Percentiles rank a stretch among this genome's conserved stretches.
phyloP scores from a whole-genome alignment of 2,113 vertebrate genomes.

The Aphyosemion australe region DNA sequence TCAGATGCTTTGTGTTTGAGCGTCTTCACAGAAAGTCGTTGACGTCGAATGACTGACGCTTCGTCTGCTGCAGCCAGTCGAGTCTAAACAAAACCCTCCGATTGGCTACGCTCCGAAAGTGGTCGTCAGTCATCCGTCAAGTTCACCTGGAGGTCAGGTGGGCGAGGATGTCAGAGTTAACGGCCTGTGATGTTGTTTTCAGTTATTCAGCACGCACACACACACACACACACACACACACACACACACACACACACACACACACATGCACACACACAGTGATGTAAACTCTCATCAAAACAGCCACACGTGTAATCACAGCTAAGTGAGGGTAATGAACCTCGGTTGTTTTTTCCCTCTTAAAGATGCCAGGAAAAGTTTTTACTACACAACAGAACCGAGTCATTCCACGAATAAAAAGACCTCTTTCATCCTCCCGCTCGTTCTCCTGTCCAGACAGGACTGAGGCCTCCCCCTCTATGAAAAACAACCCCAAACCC shows the following conservation, averaged over 20 bases:
- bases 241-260: conserved; percentile 22
- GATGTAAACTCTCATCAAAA: conserved; percentile 18
- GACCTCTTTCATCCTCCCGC: conserved; percentile 37
- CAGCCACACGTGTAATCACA: conserved; percentile 36
- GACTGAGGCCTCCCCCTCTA: conserved; percentile 5
- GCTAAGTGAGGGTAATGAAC: conserved; percentile 22
- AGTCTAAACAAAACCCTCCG: conserved; percentile 24
- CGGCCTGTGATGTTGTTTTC: not conserved
- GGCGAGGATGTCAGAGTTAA: not conserved
- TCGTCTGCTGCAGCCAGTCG: conserved; percentile 9
- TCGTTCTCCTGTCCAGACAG: conserved; percentile 46
- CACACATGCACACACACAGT: conserved; percentile 11
- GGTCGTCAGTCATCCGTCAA: conserved; percentile 4
- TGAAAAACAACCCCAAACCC: conserved; percentile 36
- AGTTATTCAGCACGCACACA: not conserved
- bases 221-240: conserved; percentile 8
- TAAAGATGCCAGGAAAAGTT: conserved; percentile 45
- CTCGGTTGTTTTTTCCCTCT: conserved; percentile 7
- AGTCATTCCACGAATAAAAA: conserved; percentile 5
- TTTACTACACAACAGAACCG: conserved; percentile 39
- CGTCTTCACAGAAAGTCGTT: conserved; percentile 36
- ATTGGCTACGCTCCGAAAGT: too few relatives aligned
- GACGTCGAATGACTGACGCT: conserved; percentile 13
- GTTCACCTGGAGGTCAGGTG: conserved; percentile 33
- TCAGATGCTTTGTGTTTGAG: conserved; percentile 51